These are phyloP conservation scores for Caenorhabditis virilis DNA, from an alignment of 2,888 invertebrate genomes.

Conservation along the genomic window DNA sequence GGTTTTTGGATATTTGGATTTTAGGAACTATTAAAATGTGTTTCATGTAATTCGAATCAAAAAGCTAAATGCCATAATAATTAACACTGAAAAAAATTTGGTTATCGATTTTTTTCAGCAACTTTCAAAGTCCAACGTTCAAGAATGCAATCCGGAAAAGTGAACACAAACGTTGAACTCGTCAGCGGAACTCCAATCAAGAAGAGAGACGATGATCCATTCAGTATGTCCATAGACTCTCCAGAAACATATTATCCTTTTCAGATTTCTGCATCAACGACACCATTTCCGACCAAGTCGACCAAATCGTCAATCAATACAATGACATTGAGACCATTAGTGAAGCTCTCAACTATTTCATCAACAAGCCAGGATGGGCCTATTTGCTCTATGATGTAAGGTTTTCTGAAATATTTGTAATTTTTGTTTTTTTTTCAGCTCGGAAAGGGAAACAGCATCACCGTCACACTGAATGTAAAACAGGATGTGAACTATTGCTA, in stretches of 20 bases:
- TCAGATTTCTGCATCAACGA: conserved; percentile 44
- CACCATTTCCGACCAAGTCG: conserved; percentile 26
- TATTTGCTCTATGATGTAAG: conserved; percentile 42
- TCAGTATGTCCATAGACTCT: too few species aligned
- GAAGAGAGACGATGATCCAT: conserved; percentile 18
- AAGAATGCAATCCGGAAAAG: conserved; percentile 2
- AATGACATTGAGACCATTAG: conserved; percentile 29
- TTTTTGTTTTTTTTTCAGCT: conserved; percentile 22
- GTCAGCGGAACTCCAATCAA: conserved; percentile 11
- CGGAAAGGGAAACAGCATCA: conserved; percentile 31
- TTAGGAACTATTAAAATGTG: too few species aligned
- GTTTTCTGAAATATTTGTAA: background rate
- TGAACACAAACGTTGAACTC: conserved; percentile 11
- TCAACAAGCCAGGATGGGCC: conserved; percentile 51
- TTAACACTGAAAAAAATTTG: background rate
- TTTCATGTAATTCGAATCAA: too few species aligned
- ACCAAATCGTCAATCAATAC: conserved; percentile 38
- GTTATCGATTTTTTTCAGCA: conserved; percentile 20
- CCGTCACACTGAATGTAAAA: conserved; percentile 36
- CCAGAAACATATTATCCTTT: background rate
- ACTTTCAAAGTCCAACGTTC: conserved; percentile 21
- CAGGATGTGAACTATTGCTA: conserved; percentile 43
- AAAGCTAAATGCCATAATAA: too few species aligned
- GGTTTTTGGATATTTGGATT: too few species aligned
- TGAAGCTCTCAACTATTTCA: conserved; percentile 35